These are phyloP conservation scores for Muntiacus reevesi DNA, from an alignment of 2,113 vertebrate genomes.

Conservation along the genomic window DNA sequence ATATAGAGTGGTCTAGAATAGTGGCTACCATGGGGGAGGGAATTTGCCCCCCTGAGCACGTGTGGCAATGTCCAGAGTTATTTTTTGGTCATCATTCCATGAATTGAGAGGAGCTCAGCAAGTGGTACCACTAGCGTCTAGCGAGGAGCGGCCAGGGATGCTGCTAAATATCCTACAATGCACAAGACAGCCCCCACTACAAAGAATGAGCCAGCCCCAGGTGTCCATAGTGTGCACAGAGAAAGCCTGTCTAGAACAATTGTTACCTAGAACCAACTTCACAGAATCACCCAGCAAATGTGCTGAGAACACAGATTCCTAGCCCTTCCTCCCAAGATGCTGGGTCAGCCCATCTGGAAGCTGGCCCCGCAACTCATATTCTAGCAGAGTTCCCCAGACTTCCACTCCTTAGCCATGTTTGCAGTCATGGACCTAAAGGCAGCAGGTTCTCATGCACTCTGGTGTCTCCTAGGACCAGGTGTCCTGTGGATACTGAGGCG, in stretches of 20 bases:
- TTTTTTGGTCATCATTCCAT: background rate
- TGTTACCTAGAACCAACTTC: background rate
- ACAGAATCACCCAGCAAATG: background rate
- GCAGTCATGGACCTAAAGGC: background rate
- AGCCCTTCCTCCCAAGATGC: background rate
- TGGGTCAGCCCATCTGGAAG: background rate
- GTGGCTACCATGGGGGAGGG: background rate
- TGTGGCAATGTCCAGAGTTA: background rate
- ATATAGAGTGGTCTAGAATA: background rate
- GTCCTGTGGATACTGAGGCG: background rate
- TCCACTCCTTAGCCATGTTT: background rate
- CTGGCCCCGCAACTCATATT: background rate
- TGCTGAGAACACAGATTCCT: background rate
- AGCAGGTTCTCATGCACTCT: background rate
- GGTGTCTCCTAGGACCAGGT: background rate
- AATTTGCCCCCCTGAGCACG: background rate
- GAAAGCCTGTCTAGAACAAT: background rate
- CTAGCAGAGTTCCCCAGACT: background rate
- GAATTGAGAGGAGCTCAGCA: background rate
- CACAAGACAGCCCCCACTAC: background rate
- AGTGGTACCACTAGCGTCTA: background rate
- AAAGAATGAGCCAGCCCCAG: background rate
- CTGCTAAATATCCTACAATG: background rate
- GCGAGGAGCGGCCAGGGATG: too few species aligned
- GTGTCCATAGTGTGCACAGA: background rate